These are phyloP conservation scores for Bufo gargarizans DNA, from an alignment of 2,113 vertebrate genomes.

Conservation along the genomic window DNA sequence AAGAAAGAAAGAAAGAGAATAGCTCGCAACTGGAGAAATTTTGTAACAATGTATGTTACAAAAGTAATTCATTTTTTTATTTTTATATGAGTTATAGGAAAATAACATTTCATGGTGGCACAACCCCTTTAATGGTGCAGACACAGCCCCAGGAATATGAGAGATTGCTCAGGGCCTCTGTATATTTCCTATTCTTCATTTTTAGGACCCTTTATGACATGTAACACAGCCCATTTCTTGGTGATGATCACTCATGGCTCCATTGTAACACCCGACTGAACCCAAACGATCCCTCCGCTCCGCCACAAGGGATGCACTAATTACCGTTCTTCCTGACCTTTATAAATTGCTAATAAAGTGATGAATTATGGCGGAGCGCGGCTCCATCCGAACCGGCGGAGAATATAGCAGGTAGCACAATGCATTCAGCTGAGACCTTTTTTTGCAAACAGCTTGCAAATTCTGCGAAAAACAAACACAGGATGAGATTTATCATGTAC, in stretches of 20 bases:
- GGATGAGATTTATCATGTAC: constrained; percentile 19
- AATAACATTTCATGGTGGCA: too few species aligned
- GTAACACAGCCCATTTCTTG: not conserved
- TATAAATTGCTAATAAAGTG: constrained; percentile 8
- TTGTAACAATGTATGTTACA: too few species aligned
- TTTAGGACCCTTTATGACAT: not conserved
- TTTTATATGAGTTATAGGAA: too few species aligned
- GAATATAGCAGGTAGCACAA: not conserved
- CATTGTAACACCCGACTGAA: not conserved
- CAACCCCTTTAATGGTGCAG: too few species aligned
- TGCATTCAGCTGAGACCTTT: not conserved
- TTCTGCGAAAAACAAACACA: too few species aligned
- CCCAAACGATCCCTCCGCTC: not conserved
- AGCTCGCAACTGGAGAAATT: too few species aligned
- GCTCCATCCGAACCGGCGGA: not conserved
- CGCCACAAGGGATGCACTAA: not conserved
- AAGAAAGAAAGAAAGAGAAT: too few species aligned
- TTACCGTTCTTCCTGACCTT: not conserved
- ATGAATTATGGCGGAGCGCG: not conserved
- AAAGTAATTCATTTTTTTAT: too few species aligned
- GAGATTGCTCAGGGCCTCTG: not conserved
- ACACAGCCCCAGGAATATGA: not conserved
- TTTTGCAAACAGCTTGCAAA: not conserved
- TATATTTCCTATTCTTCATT: not conserved
- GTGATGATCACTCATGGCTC: not conserved